These are phyloP conservation scores for Brachionus rubens DNA, from an alignment of 1,140 invertebrate species.

Conservation along the genomic window DNA sequence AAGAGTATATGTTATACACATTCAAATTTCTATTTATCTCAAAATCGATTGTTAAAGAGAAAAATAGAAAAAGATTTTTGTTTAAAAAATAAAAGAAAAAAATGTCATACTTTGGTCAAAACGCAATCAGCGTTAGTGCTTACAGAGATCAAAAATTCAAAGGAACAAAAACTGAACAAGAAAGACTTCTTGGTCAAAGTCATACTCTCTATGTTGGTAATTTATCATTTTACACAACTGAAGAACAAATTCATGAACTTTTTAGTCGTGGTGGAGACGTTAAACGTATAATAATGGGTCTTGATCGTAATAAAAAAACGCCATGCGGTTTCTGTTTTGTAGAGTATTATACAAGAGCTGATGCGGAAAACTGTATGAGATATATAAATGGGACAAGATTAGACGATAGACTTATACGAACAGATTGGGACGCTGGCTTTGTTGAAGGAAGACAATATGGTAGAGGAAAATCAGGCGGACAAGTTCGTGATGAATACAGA, in stretches of 20 bases:
- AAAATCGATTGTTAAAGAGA: too few species aligned
- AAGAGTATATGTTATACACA: too few species aligned
- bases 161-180: slow-evolving; percentile 56
- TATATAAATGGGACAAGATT: slow-evolving; percentile 93
- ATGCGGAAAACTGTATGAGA: slow-evolving; percentile 89
- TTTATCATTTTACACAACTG: slow-evolving; percentile 95
- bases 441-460: slow-evolving; percentile 97
- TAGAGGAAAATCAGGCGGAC: slow-evolving; percentile 93
- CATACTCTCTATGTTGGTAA: slow-evolving; percentile 94
- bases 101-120: slow-evolving; percentile 45
- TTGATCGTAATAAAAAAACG: slow-evolving; percentile 96
- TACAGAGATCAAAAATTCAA: slow-evolving; percentile 46
- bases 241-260: slow-evolving; percentile 97
- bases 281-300: slow-evolving; percentile 90
- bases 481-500: slow-evolving; percentile 95
- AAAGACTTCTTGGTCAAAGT: slow-evolving; percentile 71
- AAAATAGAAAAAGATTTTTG: too few species aligned
- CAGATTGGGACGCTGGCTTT: slow-evolving; percentile 99
- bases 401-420: slow-evolving; percentile 92
- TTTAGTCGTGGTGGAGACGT: slow-evolving; percentile 94
- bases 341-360: slow-evolving; percentile 81
- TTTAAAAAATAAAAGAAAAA: background rate
- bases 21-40: too few species aligned
- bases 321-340: slow-evolving; percentile 99
- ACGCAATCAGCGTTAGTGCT: slow-evolving; percentile 31